These are phyloP conservation scores for Achlya flavicornis DNA, from an alignment of 2,888 invertebrate species.

Conservation along the genomic window DNA sequence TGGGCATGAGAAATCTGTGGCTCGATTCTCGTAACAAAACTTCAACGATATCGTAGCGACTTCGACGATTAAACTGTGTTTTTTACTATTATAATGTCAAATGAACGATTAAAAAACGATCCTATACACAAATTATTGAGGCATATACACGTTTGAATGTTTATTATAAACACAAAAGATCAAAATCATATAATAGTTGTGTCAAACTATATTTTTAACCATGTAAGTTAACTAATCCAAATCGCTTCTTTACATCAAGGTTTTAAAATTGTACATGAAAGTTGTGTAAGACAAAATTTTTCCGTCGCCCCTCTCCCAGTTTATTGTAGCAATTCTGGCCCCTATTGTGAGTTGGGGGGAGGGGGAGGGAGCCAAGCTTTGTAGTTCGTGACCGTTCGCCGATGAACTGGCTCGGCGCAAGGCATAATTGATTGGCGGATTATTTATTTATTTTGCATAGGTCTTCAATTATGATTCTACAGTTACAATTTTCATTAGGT, in stretches of 20 bases:
- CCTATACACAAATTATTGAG: too few species aligned
- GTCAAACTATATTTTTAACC: background rate
- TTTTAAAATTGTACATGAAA: slow-evolving; percentile 32
- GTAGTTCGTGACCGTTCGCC: slow-evolving; percentile 44
- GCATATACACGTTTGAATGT: too few species aligned
- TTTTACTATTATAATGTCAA: too few species aligned
- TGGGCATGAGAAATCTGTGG: too few species aligned
- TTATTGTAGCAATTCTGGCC: slow-evolving; percentile 58
- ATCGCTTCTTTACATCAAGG: slow-evolving; percentile 31
- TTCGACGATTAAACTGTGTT: too few species aligned
- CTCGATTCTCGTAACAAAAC: too few species aligned
- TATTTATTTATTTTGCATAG: slow-evolving; percentile 10
- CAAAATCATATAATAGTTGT: too few species aligned
- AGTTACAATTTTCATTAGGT: too few species aligned
- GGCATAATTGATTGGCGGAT: slow-evolving; percentile 17
- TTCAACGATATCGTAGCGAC: too few species aligned
- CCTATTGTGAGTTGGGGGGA: slow-evolving; percentile 32
- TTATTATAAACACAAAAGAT: too few species aligned
- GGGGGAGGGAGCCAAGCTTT: slow-evolving; percentile 34
- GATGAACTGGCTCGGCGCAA: slow-evolving; percentile 22
- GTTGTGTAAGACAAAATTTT: slow-evolving; percentile 49
- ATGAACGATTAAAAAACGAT: too few species aligned
- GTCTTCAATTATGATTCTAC: background rate
- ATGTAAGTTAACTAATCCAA: slow-evolving; percentile 14
- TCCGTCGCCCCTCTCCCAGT: slow-evolving; percentile 38